These are phyloP conservation scores for Seira ritae DNA, from an alignment of 2,888 invertebrate species.

Conservation along the genomic window DNA sequence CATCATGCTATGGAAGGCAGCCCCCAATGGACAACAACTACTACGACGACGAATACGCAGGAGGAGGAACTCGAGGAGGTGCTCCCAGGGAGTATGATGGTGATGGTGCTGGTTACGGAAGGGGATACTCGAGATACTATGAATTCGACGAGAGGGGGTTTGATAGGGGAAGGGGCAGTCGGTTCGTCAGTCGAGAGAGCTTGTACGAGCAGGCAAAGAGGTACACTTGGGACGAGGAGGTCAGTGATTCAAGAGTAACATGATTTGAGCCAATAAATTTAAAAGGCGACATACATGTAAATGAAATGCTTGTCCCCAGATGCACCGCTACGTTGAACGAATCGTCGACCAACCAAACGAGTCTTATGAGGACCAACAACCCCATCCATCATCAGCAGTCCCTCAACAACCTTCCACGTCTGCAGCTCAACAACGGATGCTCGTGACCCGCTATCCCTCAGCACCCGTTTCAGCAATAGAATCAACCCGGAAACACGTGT, in stretches of 20 bases:
- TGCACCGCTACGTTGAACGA: slow-evolving; percentile 68
- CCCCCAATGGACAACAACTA: slow-evolving; percentile 90
- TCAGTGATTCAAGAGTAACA: slow-evolving; percentile 18
- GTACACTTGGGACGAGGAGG: slow-evolving; percentile 71
- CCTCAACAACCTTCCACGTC: slow-evolving; percentile 2
- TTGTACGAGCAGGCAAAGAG: slow-evolving; percentile 70
- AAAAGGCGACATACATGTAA: too few species aligned
- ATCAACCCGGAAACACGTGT: slow-evolving; percentile 84
- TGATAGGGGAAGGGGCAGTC: slow-evolving; percentile 35
- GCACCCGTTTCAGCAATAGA: slow-evolving; percentile 69
- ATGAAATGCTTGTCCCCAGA: too few species aligned
- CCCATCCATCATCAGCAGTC: slow-evolving; percentile 12
- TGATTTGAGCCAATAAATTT: not conserved
- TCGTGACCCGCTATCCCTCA: slow-evolving; percentile 67
- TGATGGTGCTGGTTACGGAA: slow-evolving; percentile 24
- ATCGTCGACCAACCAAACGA: slow-evolving; percentile 21
- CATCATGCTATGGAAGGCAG: slow-evolving; percentile 87
- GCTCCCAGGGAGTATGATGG: slow-evolving; percentile 33
- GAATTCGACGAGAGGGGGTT: slow-evolving; percentile 52
- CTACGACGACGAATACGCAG: slow-evolving; percentile 76
- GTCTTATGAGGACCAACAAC: slow-evolving; percentile 39
- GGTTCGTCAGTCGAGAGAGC: slow-evolving; percentile 60
- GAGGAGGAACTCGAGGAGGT: not conserved
- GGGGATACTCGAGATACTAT: slow-evolving; percentile 39
- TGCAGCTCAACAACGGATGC: slow-evolving; percentile 28